These are phyloP conservation scores for Heliconius hortense DNA, from an alignment of 2,888 invertebrate genomes.

Conservation along the genomic window DNA sequence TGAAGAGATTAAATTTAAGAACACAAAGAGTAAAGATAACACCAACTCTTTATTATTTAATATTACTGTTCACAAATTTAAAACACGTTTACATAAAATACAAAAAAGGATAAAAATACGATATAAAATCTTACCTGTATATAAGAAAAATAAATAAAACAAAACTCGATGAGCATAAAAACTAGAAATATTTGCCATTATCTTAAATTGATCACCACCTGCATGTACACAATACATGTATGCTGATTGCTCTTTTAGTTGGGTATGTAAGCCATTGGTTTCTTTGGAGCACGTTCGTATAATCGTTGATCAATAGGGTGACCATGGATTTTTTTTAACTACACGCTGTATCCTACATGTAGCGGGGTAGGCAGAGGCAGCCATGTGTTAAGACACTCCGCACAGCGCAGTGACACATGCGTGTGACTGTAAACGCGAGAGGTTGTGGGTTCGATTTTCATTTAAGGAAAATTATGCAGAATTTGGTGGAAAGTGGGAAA, in stretches of 20 bases:
- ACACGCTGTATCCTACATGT: too few relatives aligned
- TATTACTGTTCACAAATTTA: too few relatives aligned
- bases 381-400: too few relatives aligned
- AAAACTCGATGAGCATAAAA: neutral
- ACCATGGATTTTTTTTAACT: neutral
- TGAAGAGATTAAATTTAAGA: too few relatives aligned
- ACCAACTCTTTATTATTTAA: too few relatives aligned
- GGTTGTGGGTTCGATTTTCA: too few relatives aligned
- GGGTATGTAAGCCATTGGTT: neutral
- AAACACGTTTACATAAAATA: neutral
- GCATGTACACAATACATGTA: neutral
- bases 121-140: conserved; percentile 3
- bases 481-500: too few relatives aligned
- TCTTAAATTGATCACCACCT: neutral
- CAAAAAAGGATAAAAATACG: neutral
- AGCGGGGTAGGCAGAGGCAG: too few relatives aligned
- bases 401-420: too few relatives aligned
- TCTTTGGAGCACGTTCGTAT: neutral
- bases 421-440: too few relatives aligned
- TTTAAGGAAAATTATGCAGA: too few relatives aligned
- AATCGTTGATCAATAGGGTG: neutral
- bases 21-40: too few relatives aligned
- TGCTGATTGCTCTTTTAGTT: neutral
- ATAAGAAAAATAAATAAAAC: conserved; percentile 1
- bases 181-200: neutral